These are phyloP conservation scores for Hirtodrosophila cameraria DNA, from an alignment of 2,888 invertebrate genomes.

Conservation along the genomic window DNA sequence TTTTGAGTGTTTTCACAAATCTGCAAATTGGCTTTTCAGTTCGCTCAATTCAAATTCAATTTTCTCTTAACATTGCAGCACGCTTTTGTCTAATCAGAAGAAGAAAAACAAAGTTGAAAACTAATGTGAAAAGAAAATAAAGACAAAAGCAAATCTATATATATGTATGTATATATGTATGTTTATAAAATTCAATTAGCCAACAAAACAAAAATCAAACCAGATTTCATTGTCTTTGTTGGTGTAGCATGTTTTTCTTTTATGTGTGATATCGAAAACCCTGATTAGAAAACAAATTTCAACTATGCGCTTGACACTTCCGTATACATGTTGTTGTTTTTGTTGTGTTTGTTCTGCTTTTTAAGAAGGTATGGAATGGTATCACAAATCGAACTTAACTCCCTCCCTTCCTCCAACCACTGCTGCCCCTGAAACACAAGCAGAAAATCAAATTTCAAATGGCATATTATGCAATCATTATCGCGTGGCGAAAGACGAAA, in stretches of 20 bases:
- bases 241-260: constrained; percentile 8
- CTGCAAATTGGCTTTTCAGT: too few species aligned
- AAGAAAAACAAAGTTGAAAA: background rate
- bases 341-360: too few species aligned
- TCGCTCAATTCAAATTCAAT: too few species aligned
- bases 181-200: constrained; percentile 42
- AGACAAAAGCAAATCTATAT: constrained; percentile 1
- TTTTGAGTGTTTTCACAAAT: too few species aligned
- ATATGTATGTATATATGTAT: too few species aligned
- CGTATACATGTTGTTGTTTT: constrained; percentile 26
- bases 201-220: constrained; percentile 39
- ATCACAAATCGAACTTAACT: constrained; percentile 5
- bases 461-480: too few species aligned
- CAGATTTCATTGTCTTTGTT: constrained; percentile 29
- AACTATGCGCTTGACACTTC: constrained; percentile 42
- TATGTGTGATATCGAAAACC: constrained; percentile 33
- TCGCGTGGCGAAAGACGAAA: too few species aligned
- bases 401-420: too few species aligned
- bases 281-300: constrained; percentile 54
- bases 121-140: constrained; percentile 10
- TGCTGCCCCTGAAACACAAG: too few species aligned
- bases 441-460: background rate
- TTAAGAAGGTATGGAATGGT: too few species aligned
- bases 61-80: too few species aligned
- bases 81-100: background rate